phyloP scores from a whole-genome alignment of 1,140 invertebrate species.

The Planococcus citri region DNA sequence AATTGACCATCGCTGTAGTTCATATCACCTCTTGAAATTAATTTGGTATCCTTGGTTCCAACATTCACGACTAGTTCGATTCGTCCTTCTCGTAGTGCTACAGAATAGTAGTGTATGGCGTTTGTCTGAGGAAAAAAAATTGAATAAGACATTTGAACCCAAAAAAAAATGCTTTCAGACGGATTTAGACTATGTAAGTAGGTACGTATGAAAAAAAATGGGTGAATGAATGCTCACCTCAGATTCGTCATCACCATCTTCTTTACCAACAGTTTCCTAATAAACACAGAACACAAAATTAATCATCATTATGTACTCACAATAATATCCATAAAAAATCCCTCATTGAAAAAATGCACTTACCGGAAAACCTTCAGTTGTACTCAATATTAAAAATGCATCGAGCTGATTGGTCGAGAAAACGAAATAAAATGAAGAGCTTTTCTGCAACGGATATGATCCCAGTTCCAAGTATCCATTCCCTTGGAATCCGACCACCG shows the following conservation, averaged over 20 bases:
- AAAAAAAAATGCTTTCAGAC: constrained; percentile 13
- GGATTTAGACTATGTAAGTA: too few relatives aligned
- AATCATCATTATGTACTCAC: too few relatives aligned
- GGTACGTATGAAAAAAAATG: neutral
- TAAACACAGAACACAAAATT: constrained; percentile 8
- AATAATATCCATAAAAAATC: neutral
- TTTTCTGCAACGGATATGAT: constrained; percentile 50
- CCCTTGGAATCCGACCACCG: constrained; percentile 59
- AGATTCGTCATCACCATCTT: neutral
- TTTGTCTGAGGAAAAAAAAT: constrained; percentile 29
- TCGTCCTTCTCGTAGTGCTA: constrained; percentile 48
- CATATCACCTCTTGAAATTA: constrained; percentile 27
- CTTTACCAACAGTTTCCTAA: neutral
- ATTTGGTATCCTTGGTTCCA: constrained; percentile 46
- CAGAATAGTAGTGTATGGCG: constrained; percentile 50
- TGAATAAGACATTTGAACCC: neutral
- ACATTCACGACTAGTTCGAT: constrained; percentile 53
- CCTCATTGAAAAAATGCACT: constrained; percentile 21
- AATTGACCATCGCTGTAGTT: constrained; percentile 37
- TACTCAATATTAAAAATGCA: constrained; percentile 59
- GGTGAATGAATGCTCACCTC: too few relatives aligned
- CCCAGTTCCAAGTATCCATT: constrained; percentile 63
- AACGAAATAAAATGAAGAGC: constrained; percentile 54
- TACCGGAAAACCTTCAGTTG: constrained; percentile 44
- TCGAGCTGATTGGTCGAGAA: constrained; percentile 58